Conservation (phyloP, 1,140 invertebrate genomes). For the Sinonovacula constricta region DNA sequence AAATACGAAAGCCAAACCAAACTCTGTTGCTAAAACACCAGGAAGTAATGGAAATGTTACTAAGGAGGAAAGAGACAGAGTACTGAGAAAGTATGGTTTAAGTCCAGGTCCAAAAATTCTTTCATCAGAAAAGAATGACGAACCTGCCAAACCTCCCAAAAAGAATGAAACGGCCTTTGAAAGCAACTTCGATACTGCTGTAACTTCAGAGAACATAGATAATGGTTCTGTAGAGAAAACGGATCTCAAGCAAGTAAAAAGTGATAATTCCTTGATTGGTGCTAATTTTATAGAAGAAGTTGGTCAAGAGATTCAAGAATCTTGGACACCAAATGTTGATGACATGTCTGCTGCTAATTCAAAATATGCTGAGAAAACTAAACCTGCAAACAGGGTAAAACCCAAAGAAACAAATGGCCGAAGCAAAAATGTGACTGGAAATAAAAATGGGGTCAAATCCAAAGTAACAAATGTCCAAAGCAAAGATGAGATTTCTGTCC, state of each 20-base stretch:
- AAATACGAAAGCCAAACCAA: not conserved
- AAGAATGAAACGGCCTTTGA: not conserved
- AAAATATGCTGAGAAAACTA: no score
- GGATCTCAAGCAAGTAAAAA: conserved; percentile 28
- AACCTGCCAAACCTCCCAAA: not conserved
- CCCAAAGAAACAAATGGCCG: no score
- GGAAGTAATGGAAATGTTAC: not conserved
- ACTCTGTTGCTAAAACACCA: not conserved
- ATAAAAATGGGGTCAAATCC: no score
- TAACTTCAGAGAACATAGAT: not conserved
- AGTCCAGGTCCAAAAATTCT: not conserved
- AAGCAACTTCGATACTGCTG: no score
- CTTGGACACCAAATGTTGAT: no score
- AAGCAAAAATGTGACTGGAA: no score
- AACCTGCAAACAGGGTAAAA: no score
- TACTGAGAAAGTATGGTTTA: conserved; percentile 46
- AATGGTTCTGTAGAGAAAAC: conserved; percentile 3
- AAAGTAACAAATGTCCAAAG: no score
- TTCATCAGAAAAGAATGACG: not conserved
- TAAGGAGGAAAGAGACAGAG: conserved; percentile 27
- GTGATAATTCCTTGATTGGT: conserved; percentile 31
- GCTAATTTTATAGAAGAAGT: conserved; percentile 37
- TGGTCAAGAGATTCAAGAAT: no score
- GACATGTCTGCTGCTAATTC: no score
- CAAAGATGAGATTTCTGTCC: no score